phyloP scores from a whole-genome alignment of 2,888 invertebrate species.

The Imbricaverruca yamaguchii region DNA sequence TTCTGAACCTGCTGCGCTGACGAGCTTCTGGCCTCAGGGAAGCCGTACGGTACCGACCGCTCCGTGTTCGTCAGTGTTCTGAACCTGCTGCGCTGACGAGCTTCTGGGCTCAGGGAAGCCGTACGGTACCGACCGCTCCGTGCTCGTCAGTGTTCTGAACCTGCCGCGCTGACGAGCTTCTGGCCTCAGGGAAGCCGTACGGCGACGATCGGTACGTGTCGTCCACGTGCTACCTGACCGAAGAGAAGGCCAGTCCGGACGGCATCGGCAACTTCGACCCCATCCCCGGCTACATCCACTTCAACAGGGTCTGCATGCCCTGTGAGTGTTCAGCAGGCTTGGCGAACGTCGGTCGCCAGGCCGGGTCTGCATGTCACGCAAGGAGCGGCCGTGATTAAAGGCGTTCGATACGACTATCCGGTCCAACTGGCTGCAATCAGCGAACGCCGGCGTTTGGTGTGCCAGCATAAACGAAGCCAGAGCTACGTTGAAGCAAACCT shows the following conservation, averaged over 20 bases:
- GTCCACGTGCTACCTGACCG: constrained; percentile 74
- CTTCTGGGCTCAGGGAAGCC: background rate
- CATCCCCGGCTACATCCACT: constrained; percentile 81
- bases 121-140: too few species aligned
- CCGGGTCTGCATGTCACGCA: too few species aligned
- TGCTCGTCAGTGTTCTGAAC: background rate
- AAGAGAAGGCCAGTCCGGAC: constrained; percentile 78
- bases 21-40: too few species aligned
- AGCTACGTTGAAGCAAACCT: too few species aligned
- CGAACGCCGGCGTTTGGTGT: too few species aligned
- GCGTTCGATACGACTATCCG: too few species aligned
- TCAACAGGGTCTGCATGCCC: constrained; percentile 78
- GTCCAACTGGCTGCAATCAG: too few species aligned
- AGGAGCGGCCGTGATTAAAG: too few species aligned
- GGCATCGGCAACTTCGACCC: constrained; percentile 82
- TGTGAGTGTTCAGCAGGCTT: constrained; percentile 54
- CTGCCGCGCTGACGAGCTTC: background rate
- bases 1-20: too few species aligned
- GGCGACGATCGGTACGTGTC: constrained; percentile 55
- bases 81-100: background rate
- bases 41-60: too few species aligned
- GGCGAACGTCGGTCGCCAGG: too few species aligned
- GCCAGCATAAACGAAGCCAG: too few species aligned
- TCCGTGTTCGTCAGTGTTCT: background rate
- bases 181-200: background rate